Conservation (phyloP, 2,888 invertebrate genomes). For the Drosophila peninsularis region DNA sequence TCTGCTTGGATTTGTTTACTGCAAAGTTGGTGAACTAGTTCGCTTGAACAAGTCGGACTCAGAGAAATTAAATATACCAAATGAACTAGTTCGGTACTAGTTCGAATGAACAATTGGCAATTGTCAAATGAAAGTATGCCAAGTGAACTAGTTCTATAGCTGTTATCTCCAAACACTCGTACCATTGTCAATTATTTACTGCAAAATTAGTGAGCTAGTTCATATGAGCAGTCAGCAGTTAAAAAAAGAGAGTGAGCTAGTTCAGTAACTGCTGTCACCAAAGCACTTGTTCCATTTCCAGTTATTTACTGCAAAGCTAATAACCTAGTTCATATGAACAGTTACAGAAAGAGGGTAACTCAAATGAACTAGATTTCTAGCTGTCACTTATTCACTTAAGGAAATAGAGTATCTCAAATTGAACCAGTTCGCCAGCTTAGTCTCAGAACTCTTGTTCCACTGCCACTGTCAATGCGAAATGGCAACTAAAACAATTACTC, state of each 20-base stretch:
- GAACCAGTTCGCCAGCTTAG: not conserved
- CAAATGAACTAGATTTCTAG: no score
- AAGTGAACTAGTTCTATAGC: not conserved
- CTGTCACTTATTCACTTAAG: no score
- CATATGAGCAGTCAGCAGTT: not conserved
- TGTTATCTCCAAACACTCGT: no score
- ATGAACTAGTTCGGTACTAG: not conserved
- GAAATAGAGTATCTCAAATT: not conserved
- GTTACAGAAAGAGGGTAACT: no score
- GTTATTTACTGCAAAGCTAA: no score
- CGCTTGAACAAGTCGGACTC: not conserved
- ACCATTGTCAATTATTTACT: not conserved
- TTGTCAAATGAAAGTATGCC: not conserved
- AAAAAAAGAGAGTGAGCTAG: no score
- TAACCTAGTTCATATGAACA: not conserved
- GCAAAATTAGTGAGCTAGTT: not conserved
- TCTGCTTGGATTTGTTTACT: not conserved
- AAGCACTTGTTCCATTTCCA: not conserved
- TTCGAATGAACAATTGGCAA: not conserved
- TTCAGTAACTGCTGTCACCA: no score
- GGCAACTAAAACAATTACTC: constrained; percentile 1
- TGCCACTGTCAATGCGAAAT: not conserved
- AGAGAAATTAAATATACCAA: not conserved
- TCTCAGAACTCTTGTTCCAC: not conserved
- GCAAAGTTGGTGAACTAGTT: not conserved